Conservation (phyloP, 2,113 vertebrate species). For the Paedocypris sp. region DNA sequence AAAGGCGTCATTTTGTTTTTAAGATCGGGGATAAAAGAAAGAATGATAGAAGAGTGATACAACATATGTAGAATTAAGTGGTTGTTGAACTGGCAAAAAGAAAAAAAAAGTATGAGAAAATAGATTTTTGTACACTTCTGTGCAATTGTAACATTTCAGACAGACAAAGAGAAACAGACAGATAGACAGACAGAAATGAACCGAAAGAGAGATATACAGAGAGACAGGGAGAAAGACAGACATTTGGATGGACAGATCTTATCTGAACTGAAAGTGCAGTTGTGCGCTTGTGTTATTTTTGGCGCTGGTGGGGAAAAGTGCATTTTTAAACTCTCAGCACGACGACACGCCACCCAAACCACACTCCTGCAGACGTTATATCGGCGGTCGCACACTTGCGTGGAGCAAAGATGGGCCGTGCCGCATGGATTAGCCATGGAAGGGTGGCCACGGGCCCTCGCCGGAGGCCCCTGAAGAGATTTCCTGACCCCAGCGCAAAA, state of each 20-base stretch:
- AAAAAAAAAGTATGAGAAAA: no score
- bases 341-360: conserved; percentile 39
- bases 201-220: no score
- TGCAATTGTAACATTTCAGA: no score
- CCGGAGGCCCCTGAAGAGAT: conserved; percentile 40
- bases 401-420: conserved; percentile 45
- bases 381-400: conserved; percentile 41
- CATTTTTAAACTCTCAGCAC: conserved; percentile 44
- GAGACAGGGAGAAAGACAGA: no score
- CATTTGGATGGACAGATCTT: background rate
- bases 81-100: no score
- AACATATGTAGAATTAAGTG: no score
- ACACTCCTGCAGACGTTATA: conserved; percentile 41
- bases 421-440: conserved; percentile 46
- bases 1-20: no score
- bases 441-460: conserved; percentile 42
- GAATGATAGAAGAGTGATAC: no score
- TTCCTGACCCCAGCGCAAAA: conserved; percentile 47
- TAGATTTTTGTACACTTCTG: no score
- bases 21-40: no score
- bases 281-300: conserved; percentile 39
- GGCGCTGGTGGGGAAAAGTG: conserved; percentile 34
- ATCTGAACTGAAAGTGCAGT: conserved; percentile 41
- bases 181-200: no score
- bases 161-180: no score